Evolutionary conservation across 1,140 invertebrate species (phyloP).

Genomic region (Amphibalanus amphitrite): DNA sequence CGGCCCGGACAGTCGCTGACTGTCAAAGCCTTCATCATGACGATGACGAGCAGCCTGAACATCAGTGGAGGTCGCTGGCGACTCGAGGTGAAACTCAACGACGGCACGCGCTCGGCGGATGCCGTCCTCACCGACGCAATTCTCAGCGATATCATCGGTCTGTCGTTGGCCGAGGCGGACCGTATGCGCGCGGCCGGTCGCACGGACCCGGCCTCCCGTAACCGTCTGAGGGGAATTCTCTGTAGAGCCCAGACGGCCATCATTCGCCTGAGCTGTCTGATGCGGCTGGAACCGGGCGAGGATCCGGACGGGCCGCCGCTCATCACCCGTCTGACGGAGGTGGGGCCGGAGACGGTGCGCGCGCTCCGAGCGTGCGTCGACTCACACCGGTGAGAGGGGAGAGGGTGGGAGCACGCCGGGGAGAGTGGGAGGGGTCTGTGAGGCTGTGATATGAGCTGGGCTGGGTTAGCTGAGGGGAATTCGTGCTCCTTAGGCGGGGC

Average conservation of each 20-base stretch:
- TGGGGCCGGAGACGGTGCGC: neutral
- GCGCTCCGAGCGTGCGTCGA: neutral
- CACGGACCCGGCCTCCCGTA: neutral
- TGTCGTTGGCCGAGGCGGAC: neutral
- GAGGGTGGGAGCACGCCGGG: too few species aligned
- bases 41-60: neutral
- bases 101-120: neutral
- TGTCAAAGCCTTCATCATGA: neutral
- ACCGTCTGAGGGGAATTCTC: neutral
- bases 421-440: too few species aligned
- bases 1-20: neutral
- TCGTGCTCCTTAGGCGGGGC: too few species aligned
- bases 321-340: neutral
- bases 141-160: neutral
- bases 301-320: neutral
- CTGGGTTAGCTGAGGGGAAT: too few species aligned
- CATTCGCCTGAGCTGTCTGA: neutral
- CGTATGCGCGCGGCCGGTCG: neutral
- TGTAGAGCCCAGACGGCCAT: neutral
- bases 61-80: neutral
- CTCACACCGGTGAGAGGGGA: too few species aligned
- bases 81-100: neutral
- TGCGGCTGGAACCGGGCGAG: neutral
- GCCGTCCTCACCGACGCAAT: neutral
- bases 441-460: too few species aligned